Evolutionary conservation across 2,113 vertebrate genomes (phyloP), one percentile per base, ranked within the genome.

Genomic region (Tyrannus savana): DNA sequence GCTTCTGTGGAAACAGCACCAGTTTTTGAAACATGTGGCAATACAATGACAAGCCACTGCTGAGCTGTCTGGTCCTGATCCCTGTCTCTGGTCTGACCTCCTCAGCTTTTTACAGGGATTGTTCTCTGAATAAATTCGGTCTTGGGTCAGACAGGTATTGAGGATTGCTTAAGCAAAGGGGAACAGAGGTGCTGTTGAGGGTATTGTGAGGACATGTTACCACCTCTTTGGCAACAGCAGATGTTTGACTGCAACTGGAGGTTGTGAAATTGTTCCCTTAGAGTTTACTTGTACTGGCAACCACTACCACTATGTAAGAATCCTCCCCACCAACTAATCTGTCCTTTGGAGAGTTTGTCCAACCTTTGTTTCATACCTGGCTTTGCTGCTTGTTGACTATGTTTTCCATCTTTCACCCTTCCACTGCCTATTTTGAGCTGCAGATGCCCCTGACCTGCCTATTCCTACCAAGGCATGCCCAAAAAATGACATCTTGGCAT

Each of bases 131-230:
- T 3, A 3, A 75, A 13, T 27, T 84, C 0, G 0, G 28, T 31
- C 11, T 56, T 78, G 42, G n/a, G 23, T 56, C 84, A 91, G 63
- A 16, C 3, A 58, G 27, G 39, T 37, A 35, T 25, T 0, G 1
- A 15, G 31, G 15, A 30, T 12, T 84, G 50, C 52, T 68, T 28
- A 37, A 69, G 79, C 39, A 86, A 44, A 33, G 13, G 25, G 64
- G n/a, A 55, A 53, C 30, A 71, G 69, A 67, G 24, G 12, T 63
- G 23, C 33, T 74, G 37, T 30, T 44, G 66, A 72, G 37, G 28
- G 77, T 41, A 66, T 22, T 0, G 5, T 1, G 17, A 71, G 28
- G 17, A 71, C 0, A 0, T 3, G 19, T 2, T 3, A 66, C 19
- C 0, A 0, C 33, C 37, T 42, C 39, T 73, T 68, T 31, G 41